Conservation (phyloP, 2,797 vertebrate species). For the Notolabrus celidotus region DNA sequence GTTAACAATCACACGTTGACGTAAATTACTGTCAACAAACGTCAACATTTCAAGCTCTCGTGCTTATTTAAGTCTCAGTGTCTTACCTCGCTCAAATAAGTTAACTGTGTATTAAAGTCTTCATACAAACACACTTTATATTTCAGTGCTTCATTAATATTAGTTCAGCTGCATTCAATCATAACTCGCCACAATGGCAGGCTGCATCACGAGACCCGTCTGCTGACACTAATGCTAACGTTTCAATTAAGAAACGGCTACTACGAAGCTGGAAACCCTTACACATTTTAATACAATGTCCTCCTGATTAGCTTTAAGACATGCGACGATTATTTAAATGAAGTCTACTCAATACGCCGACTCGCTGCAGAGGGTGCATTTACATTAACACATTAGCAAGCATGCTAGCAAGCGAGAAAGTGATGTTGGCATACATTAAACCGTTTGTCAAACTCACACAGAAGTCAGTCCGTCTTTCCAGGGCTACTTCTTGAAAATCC, state of each 20-base stretch:
- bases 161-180: not conserved
- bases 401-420: slow-evolving; percentile 46
- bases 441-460: slow-evolving; percentile 33
- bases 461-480: not conserved
- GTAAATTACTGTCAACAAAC: slow-evolving; percentile 1
- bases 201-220: slow-evolving; percentile 71
- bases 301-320: fast-evolving
- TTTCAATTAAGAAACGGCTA: not conserved
- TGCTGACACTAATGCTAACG: slow-evolving; percentile 49
- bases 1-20: not conserved
- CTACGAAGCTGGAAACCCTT: fast-evolving
- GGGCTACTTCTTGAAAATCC: not conserved
- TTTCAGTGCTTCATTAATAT: too few species aligned
- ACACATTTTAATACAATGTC: too few species aligned
- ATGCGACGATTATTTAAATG: not conserved
- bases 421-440: not conserved
- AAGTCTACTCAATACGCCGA: not conserved
- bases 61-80: not conserved
- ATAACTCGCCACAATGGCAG: not conserved
- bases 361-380: not conserved
- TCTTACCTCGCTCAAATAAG: not conserved
- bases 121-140: too few species aligned
- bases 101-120: not conserved
- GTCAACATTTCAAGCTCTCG: not conserved
- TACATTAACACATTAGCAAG: slow-evolving; percentile 35